Evolutionary conservation across 2,797 vertebrate genomes (phyloP).

Genomic region (Anniella stebbinsi): DNA sequence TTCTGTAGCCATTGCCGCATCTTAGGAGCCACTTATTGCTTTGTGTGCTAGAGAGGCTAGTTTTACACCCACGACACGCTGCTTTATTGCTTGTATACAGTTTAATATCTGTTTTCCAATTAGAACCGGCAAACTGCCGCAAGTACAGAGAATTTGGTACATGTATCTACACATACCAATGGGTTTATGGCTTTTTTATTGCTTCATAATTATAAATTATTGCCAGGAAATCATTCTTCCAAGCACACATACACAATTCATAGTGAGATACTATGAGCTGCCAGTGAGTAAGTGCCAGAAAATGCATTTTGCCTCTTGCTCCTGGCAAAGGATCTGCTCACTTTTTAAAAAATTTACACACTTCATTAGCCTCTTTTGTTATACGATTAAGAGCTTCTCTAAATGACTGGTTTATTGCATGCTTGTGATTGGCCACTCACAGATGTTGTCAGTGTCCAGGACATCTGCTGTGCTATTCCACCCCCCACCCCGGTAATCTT

Average conservation of each 20-base stretch:
- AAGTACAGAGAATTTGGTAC: constrained; percentile 40
- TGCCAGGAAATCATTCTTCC: constrained; percentile 69
- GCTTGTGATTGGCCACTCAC: no score
- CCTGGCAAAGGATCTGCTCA: constrained; percentile 3
- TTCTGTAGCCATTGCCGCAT: constrained; percentile 26
- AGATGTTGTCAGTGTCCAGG: no score
- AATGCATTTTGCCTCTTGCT: constrained; percentile 35
- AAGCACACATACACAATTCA: constrained; percentile 44
- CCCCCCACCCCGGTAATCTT: no score
- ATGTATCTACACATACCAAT: constrained; percentile 39
- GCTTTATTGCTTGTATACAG: constrained; percentile 68
- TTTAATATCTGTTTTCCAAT: constrained; percentile 51
- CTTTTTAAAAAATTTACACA: not conserved
- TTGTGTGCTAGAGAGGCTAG: constrained; percentile 45
- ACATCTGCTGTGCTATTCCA: no score
- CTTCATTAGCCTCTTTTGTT: not conserved
- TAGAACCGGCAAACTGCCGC: constrained; percentile 3
- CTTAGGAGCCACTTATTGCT: constrained; percentile 50
- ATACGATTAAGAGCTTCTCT: not conserved
- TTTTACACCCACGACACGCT: constrained; percentile 31
- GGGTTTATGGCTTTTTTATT: constrained; percentile 76
- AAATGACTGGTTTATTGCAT: no score
- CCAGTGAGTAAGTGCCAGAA: constrained; percentile 40
- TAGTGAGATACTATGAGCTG: constrained; percentile 31
- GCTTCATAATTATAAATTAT: constrained; percentile 73